Evolutionary conservation across 2,113 vertebrate genomes (phyloP), one percentile per base, ranked within the genome.

Genomic region (Equus quagga): DNA sequence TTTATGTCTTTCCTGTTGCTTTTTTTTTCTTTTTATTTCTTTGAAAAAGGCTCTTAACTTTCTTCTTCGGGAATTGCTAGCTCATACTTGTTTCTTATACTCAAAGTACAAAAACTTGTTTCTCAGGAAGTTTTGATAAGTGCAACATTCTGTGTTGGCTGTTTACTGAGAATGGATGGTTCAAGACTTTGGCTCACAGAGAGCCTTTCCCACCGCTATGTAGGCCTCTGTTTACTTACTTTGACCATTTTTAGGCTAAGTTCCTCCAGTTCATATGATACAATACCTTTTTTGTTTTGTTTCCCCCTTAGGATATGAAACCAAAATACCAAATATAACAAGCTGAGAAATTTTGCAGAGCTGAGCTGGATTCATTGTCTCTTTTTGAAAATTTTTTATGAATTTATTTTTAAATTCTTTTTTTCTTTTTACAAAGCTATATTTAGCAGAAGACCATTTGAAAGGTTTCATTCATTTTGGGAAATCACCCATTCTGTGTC

Each of bases 291-390:
- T 80, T 79, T 46, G 33, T 86, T 97, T 85, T 81, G 13, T 82
- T 21, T 64, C 12, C 12, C 14, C 11, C 6, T 78, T 89, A 82
- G 64, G 18, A 69, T 94, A 49, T 88, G 19, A 58, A 85, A 87
- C 64, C 58, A 80, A 89, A 95, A 95, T 95, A 91, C 24, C 94
- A 91, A 91, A 65, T 93, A 33, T 56, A 80, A 72, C 12, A 72
- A 85, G 14, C 18, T 83, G 85, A 76, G 49, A 92, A 79, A 67
- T 75, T 93, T 79, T 84, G 46, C 14, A 80, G 10, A 70, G 28
- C 33, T 26, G 26, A 78, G 58, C 36, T 96, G 41, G 65, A 91
- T 70, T 72, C 64, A 86, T 51, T 92, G 13, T 44, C 13, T 60
- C 19, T 72, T 69, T 49, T 80, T 13, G 19, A 54, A 51, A 70